These are phyloP conservation scores for Tridacna gigas DNA, from an alignment of 2,888 invertebrate species.

Conservation along the genomic window DNA sequence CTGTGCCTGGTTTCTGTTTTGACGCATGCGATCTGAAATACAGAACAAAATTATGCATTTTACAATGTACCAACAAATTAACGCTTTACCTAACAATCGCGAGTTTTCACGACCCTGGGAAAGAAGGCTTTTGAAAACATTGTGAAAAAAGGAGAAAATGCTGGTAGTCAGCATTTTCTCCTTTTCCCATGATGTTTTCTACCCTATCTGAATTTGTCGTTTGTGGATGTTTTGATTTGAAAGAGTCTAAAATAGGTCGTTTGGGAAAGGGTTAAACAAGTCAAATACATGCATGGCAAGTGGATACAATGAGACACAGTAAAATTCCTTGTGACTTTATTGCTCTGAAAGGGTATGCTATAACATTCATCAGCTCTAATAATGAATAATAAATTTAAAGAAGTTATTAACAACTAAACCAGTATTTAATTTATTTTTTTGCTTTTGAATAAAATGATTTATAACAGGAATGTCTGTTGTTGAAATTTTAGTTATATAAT, in stretches of 20 bases:
- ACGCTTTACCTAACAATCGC: background rate
- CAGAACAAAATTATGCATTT: background rate
- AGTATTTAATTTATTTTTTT: too few relatives aligned
- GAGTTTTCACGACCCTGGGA: background rate
- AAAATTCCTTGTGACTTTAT: too few relatives aligned
- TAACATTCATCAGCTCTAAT: too few relatives aligned
- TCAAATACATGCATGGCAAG: too few relatives aligned
- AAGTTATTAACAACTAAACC: too few relatives aligned
- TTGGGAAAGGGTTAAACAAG: background rate
- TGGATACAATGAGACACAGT: too few relatives aligned
- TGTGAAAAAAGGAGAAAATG: background rate
- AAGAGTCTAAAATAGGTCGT: background rate
- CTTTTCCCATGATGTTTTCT: background rate
- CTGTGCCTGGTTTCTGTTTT: slow-evolving; percentile 26
- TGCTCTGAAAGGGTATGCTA: too few relatives aligned
- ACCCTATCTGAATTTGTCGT: background rate
- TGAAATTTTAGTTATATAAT: too few relatives aligned
- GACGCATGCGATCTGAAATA: slow-evolving; percentile 23
- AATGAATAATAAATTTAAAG: too few relatives aligned
- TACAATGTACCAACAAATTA: background rate
- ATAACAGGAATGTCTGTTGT: too few relatives aligned
- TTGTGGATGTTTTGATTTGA: background rate
- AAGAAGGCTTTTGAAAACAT: background rate
- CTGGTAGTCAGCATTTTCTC: background rate
- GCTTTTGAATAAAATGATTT: too few relatives aligned